Conservation (phyloP, 2,113 vertebrate species). For the Myotis brandtii region DNA sequence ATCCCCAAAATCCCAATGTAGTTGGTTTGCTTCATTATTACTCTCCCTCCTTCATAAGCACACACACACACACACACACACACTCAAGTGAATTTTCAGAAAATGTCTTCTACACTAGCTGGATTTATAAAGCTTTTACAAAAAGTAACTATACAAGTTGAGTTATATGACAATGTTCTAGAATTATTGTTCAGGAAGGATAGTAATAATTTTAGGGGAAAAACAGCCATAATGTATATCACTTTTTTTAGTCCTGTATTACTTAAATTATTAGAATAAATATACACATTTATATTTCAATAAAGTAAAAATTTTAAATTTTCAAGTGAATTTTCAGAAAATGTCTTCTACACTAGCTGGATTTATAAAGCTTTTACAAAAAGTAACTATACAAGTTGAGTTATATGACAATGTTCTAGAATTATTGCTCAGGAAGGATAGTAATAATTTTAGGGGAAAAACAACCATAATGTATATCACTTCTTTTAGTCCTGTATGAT, state of each 20-base stretch:
- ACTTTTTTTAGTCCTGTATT: background rate
- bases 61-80: background rate
- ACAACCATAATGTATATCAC: background rate
- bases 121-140: background rate
- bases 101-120: background rate
- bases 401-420: background rate
- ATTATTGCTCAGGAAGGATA: background rate
- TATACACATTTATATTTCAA: background rate
- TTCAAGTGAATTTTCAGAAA: background rate
- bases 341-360: background rate
- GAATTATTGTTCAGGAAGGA: background rate
- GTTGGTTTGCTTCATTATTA: background rate
- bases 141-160: background rate
- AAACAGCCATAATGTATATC: background rate
- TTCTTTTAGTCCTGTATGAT: background rate
- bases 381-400: background rate
- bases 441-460: background rate
- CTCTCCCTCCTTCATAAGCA: fast-evolving
- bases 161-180: background rate
- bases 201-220: background rate
- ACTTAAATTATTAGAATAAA: background rate
- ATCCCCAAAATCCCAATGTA: background rate
- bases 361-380: background rate
- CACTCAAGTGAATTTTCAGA: background rate
- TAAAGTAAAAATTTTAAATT: background rate